phyloP scores from a whole-genome alignment of 1,140 invertebrate genomes.

The Pararge aegeria region DNA sequence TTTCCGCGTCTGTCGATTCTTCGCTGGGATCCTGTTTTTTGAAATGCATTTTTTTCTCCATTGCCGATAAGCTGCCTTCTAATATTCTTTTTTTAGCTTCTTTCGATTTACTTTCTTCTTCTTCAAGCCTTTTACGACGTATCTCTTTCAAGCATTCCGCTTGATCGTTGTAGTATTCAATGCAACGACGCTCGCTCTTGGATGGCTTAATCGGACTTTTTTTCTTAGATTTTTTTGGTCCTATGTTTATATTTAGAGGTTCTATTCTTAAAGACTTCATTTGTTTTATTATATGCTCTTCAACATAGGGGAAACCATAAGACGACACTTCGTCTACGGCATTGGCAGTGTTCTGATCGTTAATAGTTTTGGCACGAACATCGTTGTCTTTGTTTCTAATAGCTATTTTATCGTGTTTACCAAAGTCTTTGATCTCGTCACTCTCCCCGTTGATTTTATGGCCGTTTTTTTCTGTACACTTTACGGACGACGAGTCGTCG shows the following conservation, averaged over 20 bases:
- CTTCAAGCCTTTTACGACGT: slow-evolving; percentile 61
- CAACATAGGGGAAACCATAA: slow-evolving; percentile 57
- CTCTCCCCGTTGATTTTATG: slow-evolving; percentile 66
- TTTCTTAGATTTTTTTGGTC: slow-evolving; percentile 53
- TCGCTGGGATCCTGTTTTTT: slow-evolving; percentile 67
- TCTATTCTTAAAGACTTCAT: slow-evolving; percentile 73
- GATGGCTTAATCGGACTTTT: slow-evolving; percentile 63
- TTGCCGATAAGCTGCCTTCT: slow-evolving; percentile 39
- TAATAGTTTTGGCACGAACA: slow-evolving; percentile 59
- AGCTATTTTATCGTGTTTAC: slow-evolving; percentile 69
- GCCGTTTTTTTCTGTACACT: slow-evolving; percentile 59
- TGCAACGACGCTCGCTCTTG: slow-evolving; percentile 58
- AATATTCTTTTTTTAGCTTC: slow-evolving; percentile 45
- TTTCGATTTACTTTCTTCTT: slow-evolving; percentile 56
- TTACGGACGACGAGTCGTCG: slow-evolving; percentile 68
- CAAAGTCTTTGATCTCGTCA: slow-evolving; percentile 61
- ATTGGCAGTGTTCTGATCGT: slow-evolving; percentile 51
- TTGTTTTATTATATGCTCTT: slow-evolving; percentile 72
- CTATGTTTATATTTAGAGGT: slow-evolving; percentile 62
- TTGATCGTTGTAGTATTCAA: slow-evolving; percentile 79
- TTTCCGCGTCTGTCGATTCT: slow-evolving; percentile 71
- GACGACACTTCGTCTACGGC: slow-evolving; percentile 47
- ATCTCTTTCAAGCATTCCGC: slow-evolving; percentile 77
- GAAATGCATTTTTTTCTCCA: slow-evolving; percentile 62
- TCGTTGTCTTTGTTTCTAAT: slow-evolving; percentile 63